Evolutionary conservation across 2,797 vertebrate genomes (phyloP).

Genomic region (Sebastes hubbsi): DNA sequence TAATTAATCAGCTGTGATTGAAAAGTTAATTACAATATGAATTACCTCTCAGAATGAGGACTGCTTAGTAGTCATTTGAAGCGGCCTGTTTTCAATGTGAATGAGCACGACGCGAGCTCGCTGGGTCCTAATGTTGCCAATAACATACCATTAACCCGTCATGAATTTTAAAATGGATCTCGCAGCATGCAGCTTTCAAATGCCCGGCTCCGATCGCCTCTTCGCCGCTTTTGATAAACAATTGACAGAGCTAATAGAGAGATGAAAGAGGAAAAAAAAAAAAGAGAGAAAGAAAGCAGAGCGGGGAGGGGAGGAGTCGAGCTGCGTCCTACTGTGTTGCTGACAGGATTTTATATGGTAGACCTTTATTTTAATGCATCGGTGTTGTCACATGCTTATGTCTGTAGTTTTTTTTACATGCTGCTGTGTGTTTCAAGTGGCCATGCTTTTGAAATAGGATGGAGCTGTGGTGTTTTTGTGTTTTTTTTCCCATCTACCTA

Average conservation of each 20-base stretch:
- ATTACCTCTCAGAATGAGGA: slow-evolving; percentile 84
- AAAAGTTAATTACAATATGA: slow-evolving; percentile 90
- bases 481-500: slow-evolving; percentile 35
- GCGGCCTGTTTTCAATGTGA: slow-evolving; percentile 83
- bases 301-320: slow-evolving; percentile 4
- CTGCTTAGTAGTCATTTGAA: slow-evolving; percentile 86
- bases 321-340: slow-evolving; percentile 34
- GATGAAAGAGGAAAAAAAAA: slow-evolving; percentile 74
- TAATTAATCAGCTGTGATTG: slow-evolving; percentile 89
- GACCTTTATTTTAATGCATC: slow-evolving; percentile 44
- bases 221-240: slow-evolving; percentile 83
- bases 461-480: slow-evolving; percentile 35
- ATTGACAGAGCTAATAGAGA: slow-evolving; percentile 83
- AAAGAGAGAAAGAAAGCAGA: slow-evolving; percentile 21
- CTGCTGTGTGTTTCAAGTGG: slow-evolving; percentile 48
- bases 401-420: neutral
- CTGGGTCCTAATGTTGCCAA: slow-evolving; percentile 78
- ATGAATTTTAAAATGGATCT: slow-evolving; percentile 83
- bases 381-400: slow-evolving; percentile 19
- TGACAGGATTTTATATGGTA: slow-evolving; percentile 49
- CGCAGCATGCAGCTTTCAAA: slow-evolving; percentile 73
- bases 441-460: slow-evolving; percentile 41
- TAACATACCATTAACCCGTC: slow-evolving; percentile 86
- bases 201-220: slow-evolving; percentile 64
- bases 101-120: slow-evolving; percentile 68